Conservation (phyloP, 2,113 vertebrate genomes). For the Rhinogobius similis region DNA sequence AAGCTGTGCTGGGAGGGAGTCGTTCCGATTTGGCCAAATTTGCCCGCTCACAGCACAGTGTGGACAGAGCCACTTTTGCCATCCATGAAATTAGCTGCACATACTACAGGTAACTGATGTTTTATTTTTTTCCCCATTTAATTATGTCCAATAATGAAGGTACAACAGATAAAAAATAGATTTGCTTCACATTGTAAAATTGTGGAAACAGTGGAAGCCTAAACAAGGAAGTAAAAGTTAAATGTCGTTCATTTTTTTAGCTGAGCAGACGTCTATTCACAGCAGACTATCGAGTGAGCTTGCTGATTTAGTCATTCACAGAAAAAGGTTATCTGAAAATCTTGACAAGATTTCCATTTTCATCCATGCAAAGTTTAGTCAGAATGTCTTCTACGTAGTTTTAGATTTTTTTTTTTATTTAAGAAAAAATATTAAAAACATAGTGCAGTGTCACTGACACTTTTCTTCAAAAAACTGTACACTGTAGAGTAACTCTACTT, state of each 20-base stretch:
- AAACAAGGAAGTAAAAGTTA: not conserved
- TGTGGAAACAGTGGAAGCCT: not conserved
- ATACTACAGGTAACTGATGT: slow-evolving; percentile 73
- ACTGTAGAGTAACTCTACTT: too few species aligned
- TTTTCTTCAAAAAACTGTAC: too few species aligned
- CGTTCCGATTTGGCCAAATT: slow-evolving; percentile 77
- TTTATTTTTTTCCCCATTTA: not conserved
- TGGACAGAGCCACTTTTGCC: slow-evolving; percentile 79
- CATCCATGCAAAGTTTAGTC: too few species aligned
- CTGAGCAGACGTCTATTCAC: not conserved
- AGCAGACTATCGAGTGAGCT: not conserved
- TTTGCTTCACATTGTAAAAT: not conserved
- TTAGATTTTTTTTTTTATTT: too few species aligned
- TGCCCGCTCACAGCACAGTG: slow-evolving; percentile 69
- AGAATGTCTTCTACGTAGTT: too few species aligned
- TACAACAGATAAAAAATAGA: too few species aligned
- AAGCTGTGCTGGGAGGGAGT: slow-evolving; percentile 70
- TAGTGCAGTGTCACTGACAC: too few species aligned
- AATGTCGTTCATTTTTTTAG: not conserved
- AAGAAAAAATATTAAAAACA: too few species aligned
- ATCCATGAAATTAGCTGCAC: slow-evolving; percentile 78
- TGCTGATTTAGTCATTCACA: not conserved
- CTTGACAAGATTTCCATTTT: too few species aligned
- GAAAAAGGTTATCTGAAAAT: too few species aligned
- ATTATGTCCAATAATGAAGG: not conserved